phyloP scores from a whole-genome alignment of 2,888 invertebrate genomes.

The Cerastis leucographa region DNA sequence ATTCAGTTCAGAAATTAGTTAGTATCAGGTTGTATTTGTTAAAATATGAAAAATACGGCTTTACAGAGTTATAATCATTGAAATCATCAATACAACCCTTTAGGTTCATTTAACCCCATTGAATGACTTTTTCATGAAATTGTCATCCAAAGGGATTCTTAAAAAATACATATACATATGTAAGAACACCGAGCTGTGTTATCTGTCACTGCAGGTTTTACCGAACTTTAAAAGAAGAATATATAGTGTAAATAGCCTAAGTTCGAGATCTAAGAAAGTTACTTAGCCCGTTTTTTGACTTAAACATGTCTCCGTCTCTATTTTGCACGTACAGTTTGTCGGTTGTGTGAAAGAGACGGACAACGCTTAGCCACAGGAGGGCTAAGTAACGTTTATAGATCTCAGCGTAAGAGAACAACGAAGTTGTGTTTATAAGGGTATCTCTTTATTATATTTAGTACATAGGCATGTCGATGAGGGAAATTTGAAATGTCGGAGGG shows the following conservation, averaged over 20 bases:
- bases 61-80: too few relatives aligned
- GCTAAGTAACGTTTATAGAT: slow-evolving; percentile 4
- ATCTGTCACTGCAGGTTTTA: neutral
- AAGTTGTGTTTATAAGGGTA: slow-evolving; percentile 36
- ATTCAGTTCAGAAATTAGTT: too few relatives aligned
- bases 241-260: neutral
- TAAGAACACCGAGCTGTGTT: neutral
- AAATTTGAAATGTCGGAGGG: neutral
- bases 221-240: neutral
- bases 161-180: neutral
- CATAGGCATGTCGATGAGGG: neutral
- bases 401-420: slow-evolving; percentile 28
- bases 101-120: too few relatives aligned
- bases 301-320: neutral
- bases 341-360: neutral
- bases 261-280: neutral
- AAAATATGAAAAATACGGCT: too few relatives aligned
- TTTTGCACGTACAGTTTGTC: neutral
- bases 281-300: neutral
- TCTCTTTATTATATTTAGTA: slow-evolving; percentile 7
- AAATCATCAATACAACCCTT: too few relatives aligned
- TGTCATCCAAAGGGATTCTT: too few relatives aligned
- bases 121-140: too few relatives aligned
- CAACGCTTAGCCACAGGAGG: neutral
- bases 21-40: too few relatives aligned